Conservation (phyloP, 2,797 vertebrate genomes). For the Heterohyrax brucei region DNA sequence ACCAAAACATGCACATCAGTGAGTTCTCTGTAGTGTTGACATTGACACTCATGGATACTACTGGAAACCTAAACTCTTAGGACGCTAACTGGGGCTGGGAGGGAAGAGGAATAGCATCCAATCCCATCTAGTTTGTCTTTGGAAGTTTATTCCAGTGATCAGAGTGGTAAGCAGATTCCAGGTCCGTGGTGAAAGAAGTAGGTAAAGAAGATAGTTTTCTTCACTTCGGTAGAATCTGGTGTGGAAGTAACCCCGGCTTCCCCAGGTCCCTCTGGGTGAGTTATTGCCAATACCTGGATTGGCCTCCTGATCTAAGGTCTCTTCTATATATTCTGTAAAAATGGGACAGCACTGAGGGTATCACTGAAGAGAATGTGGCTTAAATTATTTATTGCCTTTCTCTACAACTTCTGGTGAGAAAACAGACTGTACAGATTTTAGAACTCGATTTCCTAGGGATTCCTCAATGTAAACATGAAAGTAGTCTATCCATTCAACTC, state of each 20-base stretch:
- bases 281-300: neutral
- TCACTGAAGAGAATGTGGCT: neutral
- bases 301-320: neutral
- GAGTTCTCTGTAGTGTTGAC: constrained; percentile 33
- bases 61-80: neutral
- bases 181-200: neutral
- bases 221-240: neutral
- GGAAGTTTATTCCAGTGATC: neutral
- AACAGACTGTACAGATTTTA: constrained; percentile 24
- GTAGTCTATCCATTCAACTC: constrained; percentile 7
- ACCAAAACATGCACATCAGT: neutral
- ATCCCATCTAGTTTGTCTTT: neutral
- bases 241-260: neutral
- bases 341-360: neutral
- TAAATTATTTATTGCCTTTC: neutral
- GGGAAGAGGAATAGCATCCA: neutral
- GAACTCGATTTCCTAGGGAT: neutral
- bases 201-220: neutral
- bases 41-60: neutral
- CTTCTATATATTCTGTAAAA: neutral
- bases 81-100: neutral
- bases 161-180: neutral
- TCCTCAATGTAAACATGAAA: neutral
- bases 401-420: neutral
- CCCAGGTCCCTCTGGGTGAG: neutral